Evolutionary conservation across 2,797 vertebrate genomes (phyloP).

Genomic region (Aulostomus chinensis): DNA sequence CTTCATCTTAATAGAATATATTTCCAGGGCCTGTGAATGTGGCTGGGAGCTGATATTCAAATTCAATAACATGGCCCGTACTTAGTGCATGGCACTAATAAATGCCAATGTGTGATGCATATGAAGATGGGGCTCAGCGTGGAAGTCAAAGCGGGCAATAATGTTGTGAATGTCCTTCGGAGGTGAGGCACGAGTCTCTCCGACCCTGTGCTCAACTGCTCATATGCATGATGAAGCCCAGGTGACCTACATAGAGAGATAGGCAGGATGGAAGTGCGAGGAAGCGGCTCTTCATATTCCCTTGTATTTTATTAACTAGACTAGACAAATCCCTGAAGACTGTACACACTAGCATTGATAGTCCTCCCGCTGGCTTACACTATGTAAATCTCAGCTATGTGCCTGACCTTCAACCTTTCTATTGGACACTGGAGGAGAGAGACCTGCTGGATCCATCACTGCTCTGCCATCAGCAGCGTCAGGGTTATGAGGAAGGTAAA

Average conservation of each 20-base stretch:
- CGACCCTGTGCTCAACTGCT: constrained; percentile 32
- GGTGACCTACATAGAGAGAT: constrained; percentile 64
- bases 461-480: constrained; percentile 6
- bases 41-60: constrained; percentile 98
- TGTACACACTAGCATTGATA: constrained; percentile 40
- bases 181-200: constrained; percentile 60
- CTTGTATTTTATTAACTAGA: constrained; percentile 63
- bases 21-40: constrained; percentile 90
- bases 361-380: constrained; percentile 6
- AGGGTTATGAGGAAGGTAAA: constrained; percentile 15
- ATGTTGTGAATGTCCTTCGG: constrained; percentile 84
- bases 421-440: constrained; percentile 9
- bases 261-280: constrained; percentile 31
- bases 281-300: constrained; percentile 53
- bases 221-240: constrained; percentile 59
- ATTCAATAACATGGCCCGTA: constrained; percentile 99
- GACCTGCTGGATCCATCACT: constrained; percentile 9
- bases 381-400: constrained; percentile 37
- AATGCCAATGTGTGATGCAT: constrained; percentile 98
- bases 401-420: constrained; percentile 40
- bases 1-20: constrained; percentile 99
- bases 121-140: constrained; percentile 89
- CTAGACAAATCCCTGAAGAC: constrained; percentile 53
- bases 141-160: constrained; percentile 88
- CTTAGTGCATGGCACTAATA: constrained; percentile 98